Evolutionary conservation across 1,140 invertebrate species (phyloP), one percentile per base, ranked within the genome.

Genomic region (Drosophila chauvacae): DNA sequence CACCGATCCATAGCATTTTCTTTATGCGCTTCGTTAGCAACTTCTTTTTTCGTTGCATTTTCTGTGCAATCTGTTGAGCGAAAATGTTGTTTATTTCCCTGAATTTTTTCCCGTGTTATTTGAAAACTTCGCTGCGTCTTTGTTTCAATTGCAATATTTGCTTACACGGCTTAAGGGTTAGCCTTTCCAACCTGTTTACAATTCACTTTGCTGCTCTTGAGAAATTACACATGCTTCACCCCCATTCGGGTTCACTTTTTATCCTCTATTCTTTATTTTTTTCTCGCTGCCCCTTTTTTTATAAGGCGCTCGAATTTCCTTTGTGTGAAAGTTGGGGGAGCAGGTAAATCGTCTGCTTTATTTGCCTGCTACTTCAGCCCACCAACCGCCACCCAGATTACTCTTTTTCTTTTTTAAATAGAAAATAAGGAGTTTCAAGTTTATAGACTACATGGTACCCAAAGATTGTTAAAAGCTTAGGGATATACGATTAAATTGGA

Each of bases 301-400:
- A 74, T 77, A 77, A 73, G 63, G 57, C 73, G 80, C 85, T 88
- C 80, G 72, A 84, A 90, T 88, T 88, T 84, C 85, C 59, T 60
- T 56, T 56, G 53, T 51, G 48, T 61, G 59, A n/a, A 37, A 41
- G 65, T 50, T 55, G 69, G 53, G 74, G 65, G 70, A 66, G 71
- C 83, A 77, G 79, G 84, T 75, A 90, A 90, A 90, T 90, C 85
- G 71, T 85, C 86, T 90, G 86, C 88, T 83, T 90, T 90, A 90
- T 90, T 90, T 90, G 81, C 83, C 79, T 77, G 71, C 85, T 83
- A 90, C 85, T 90, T 68, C 77, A 76, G 65, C 41, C 50, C 9
- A 47, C 60, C 71, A 37, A 35, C 60, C 23, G 28, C 77, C 50
- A 48, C 18, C 55, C 68, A 69, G 48, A 41, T 11, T 14, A 14